Percentiles rank a stretch among this genome's conserved stretches.
Conservation (phyloP, 1,140 invertebrate species). For the Nylanderia fulva region DNA sequence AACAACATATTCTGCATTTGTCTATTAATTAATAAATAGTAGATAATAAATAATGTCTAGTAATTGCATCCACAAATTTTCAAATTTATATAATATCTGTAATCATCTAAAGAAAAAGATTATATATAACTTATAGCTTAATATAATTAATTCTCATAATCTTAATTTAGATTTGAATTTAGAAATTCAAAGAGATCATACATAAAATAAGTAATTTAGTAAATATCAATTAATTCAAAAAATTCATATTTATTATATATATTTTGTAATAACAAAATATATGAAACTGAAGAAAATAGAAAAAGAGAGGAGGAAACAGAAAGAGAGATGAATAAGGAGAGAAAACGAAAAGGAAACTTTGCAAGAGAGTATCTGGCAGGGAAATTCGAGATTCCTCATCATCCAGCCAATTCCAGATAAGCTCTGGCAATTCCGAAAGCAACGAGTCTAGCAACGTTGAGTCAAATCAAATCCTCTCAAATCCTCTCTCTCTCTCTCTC, state of each 20-base stretch:
- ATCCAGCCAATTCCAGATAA: slow-evolving; percentile 42
- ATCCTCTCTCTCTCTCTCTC: not conserved
- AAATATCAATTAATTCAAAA: not conserved
- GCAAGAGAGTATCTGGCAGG: not conserved
- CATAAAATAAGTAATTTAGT: not conserved
- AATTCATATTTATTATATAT: not conserved
- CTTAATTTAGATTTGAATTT: not conserved
- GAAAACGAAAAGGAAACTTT: not conserved
- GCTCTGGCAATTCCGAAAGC: slow-evolving; percentile 27
- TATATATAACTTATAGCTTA: too few relatives aligned
- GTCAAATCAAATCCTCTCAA: slow-evolving; percentile 56
- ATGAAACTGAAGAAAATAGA: too few relatives aligned
- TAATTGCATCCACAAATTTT: too few relatives aligned
- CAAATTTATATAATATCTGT: too few relatives aligned
- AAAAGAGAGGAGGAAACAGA: too few relatives aligned
- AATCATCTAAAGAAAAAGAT: too few relatives aligned
- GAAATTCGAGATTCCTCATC: slow-evolving; percentile 1
- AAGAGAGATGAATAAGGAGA: not conserved
- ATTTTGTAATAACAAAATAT: not conserved
- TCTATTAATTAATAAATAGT: too few relatives aligned
- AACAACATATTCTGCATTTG: too few relatives aligned
- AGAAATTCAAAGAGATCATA: not conserved
- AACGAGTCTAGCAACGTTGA: slow-evolving; percentile 2
- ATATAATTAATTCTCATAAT: too few relatives aligned
- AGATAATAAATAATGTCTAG: too few relatives aligned